Conservation (phyloP, 2,888 invertebrate genomes). For the Melieria omissa region DNA sequence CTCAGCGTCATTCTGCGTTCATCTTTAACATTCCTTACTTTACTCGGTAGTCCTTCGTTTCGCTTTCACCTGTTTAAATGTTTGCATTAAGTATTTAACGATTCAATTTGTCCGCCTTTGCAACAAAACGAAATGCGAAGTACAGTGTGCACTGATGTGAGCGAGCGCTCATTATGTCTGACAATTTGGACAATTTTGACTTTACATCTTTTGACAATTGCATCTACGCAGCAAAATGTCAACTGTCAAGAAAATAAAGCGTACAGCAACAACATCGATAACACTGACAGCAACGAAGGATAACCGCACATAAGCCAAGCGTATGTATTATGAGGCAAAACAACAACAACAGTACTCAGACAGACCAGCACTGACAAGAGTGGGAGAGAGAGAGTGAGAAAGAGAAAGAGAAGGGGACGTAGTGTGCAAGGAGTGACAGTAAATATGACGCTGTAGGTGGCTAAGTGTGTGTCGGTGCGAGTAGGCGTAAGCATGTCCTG, state of each 20-base stretch:
- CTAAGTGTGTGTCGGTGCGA: neutral
- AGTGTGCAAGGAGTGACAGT: neutral
- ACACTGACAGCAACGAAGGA: neutral
- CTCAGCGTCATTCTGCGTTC: too few relatives aligned
- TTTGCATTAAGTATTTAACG: too few relatives aligned
- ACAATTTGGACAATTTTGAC: slow-evolving; percentile 39
- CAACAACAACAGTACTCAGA: too few relatives aligned
- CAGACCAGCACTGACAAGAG: too few relatives aligned
- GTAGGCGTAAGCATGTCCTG: neutral
- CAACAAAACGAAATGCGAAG: neutral
- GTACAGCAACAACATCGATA: neutral
- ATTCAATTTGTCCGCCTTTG: too few relatives aligned
- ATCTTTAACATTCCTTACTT: too few relatives aligned
- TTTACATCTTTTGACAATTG: slow-evolving; percentile 44
- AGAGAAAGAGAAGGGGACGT: neutral
- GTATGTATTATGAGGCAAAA: too few relatives aligned
- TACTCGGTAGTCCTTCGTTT: too few relatives aligned
- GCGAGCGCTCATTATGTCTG: slow-evolving; percentile 14
- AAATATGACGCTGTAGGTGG: too few relatives aligned
- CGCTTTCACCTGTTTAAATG: too few relatives aligned
- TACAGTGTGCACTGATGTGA: neutral
- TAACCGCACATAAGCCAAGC: neutral
- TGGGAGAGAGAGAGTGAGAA: too few relatives aligned
- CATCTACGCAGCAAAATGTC: slow-evolving; percentile 37
- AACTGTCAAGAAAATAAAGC: slow-evolving; percentile 40